A percentile compares a stretch with the other conserved stretches of the same genome.
phyloP scores from a whole-genome alignment of 2,888 invertebrate species.

The Pristionchus maxplancki region DNA sequence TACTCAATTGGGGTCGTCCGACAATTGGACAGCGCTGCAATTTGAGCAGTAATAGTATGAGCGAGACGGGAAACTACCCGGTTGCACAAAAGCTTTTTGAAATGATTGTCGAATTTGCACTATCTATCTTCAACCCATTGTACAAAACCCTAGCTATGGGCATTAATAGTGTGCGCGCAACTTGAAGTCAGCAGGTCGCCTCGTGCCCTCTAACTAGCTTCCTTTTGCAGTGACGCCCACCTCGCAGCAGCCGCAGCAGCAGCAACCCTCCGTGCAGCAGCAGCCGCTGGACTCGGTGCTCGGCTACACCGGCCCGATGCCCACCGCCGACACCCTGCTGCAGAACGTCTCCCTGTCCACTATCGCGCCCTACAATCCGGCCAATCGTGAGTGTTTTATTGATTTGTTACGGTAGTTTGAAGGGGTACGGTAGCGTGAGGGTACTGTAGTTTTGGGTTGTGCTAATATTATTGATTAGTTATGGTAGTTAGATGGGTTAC shows the following conservation, averaged over 20 bases:
- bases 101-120: neutral
- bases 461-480: neutral
- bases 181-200: neutral
- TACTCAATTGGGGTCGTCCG: too few relatives aligned
- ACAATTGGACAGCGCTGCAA: neutral
- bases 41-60: neutral
- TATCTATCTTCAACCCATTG: too few relatives aligned
- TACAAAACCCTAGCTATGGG: too few relatives aligned
- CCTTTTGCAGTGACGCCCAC: neutral
- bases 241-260: neutral
- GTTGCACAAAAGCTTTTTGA: neutral
- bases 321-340: slow-evolving; percentile 37
- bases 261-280: neutral
- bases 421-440: neutral
- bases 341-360: slow-evolving; percentile 51
- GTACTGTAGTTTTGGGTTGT: too few relatives aligned
- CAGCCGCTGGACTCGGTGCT: neutral
- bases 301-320: slow-evolving; percentile 35
- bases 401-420: neutral
- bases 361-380: slow-evolving; percentile 43
- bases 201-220: too few relatives aligned
- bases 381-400: slow-evolving; percentile 23
- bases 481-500: too few relatives aligned
- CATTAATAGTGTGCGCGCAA: too few relatives aligned
- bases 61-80: neutral